These are phyloP conservation scores for Thysanoteuthis rhombus DNA, from an alignment of 2,888 invertebrate genomes.

Conservation along the genomic window DNA sequence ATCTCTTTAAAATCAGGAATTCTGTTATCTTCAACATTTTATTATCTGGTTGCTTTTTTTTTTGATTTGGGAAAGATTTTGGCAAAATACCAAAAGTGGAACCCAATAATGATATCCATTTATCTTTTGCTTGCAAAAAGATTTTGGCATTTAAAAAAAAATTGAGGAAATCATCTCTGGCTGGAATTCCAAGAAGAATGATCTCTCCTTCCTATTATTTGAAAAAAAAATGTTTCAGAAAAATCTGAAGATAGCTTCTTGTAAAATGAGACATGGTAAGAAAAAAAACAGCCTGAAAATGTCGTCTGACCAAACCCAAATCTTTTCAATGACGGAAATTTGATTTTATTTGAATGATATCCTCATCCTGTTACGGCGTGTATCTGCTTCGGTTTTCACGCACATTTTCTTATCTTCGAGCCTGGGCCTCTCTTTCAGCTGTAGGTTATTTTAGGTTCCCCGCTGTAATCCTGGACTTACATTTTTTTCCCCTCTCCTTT, in stretches of 20 bases:
- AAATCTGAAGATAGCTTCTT: not conserved
- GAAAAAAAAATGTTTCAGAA: not conserved
- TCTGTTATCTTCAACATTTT: not conserved
- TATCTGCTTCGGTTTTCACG: not conserved
- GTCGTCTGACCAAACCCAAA: not conserved
- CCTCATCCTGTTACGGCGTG: not conserved
- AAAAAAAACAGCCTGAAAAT: not conserved
- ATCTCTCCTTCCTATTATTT: not conserved
- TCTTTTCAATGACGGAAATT: not conserved
- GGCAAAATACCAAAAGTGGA: not conserved
- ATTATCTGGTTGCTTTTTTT: not conserved
- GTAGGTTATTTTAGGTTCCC: not conserved
- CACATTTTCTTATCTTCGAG: not conserved
- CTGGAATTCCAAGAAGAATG: not conserved
- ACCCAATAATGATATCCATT: not conserved
- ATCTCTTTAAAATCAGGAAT: not conserved
- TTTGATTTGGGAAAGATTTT: no score
- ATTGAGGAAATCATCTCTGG: not conserved
- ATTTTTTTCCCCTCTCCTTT: not conserved
- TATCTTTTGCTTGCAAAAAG: not conserved
- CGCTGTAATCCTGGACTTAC: not conserved
- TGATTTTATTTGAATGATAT: not conserved
- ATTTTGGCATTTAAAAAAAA: slow-evolving; percentile 1
- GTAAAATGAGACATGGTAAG: not conserved
- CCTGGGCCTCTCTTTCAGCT: not conserved